phyloP scores from a whole-genome alignment of 2,888 invertebrate species.

The Chrysolina oricalcia region DNA sequence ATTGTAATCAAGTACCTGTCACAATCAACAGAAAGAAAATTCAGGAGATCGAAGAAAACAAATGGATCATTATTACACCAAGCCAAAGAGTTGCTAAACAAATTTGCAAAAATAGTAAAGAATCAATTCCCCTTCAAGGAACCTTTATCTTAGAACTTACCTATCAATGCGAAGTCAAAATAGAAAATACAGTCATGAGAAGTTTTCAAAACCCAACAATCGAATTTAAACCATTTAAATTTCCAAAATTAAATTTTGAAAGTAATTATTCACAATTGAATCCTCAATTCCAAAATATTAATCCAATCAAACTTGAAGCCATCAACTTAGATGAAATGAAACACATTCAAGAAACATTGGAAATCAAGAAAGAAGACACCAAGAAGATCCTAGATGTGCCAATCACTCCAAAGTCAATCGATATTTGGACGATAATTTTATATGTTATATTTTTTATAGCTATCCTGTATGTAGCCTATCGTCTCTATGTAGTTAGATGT shows the following conservation, averaged over 20 bases:
- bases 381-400: neutral
- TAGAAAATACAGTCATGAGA: neutral
- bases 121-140: neutral
- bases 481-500: neutral
- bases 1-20: neutral
- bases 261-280: neutral
- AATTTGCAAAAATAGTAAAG: slow-evolving; percentile 4
- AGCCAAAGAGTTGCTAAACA: neutral
- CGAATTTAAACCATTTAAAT: neutral
- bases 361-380: neutral
- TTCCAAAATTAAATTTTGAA: neutral
- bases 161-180: neutral
- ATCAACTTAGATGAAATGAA: neutral
- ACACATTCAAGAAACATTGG: neutral
- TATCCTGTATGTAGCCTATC: neutral
- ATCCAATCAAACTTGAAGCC: neutral
- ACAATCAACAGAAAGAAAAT: neutral
- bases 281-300: neutral
- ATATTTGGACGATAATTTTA: neutral
- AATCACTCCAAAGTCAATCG: neutral
- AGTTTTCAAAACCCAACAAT: neutral
- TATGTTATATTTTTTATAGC: neutral
- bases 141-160: neutral
- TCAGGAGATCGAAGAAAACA: neutral
- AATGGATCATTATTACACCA: neutral